Percentiles rank a stretch among this genome's conserved stretches.
These are phyloP conservation scores for Danio jaintianensis DNA, from an alignment of 2,797 vertebrate genomes.

Conservation along the genomic window DNA sequence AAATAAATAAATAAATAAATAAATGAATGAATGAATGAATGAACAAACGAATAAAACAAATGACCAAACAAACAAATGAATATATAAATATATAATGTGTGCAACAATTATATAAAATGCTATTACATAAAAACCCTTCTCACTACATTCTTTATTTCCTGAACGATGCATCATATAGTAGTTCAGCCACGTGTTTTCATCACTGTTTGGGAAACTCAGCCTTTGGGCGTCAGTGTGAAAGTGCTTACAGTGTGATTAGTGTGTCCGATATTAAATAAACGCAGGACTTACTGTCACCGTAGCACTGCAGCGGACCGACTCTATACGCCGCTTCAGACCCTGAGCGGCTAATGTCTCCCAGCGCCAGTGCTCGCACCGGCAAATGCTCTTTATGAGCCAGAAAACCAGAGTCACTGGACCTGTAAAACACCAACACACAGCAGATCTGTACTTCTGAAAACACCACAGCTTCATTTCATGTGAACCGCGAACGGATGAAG, in stretches of 20 bases:
- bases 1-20: no score
- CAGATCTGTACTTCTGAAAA: not conserved
- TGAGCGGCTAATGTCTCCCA: constrained; percentile 84
- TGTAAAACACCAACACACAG: constrained; percentile 62
- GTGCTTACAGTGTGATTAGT: not conserved
- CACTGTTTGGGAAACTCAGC: no score
- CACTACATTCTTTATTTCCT: no score
- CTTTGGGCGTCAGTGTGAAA: no score
- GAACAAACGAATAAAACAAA: no score
- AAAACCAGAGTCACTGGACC: constrained; percentile 88
- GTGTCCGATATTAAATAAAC: not conserved
- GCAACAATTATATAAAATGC: no score
- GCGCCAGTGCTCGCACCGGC: constrained; percentile 86
- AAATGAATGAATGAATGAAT: no score
- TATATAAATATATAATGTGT: no score
- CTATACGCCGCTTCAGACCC: constrained; percentile 88
- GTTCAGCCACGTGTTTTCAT: no score
- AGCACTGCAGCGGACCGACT: constrained; percentile 89
- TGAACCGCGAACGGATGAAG: not conserved
- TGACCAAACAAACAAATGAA: no score
- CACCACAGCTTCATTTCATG: not conserved
- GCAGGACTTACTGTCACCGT: constrained; percentile 90
- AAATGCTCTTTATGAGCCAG: constrained; percentile 90
- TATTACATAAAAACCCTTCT: no score
- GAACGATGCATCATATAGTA: no score